Evolutionary conservation across 2,888 invertebrate species (phyloP), one percentile per base, ranked within the genome.

Genomic region (Tinea pellionella): DNA sequence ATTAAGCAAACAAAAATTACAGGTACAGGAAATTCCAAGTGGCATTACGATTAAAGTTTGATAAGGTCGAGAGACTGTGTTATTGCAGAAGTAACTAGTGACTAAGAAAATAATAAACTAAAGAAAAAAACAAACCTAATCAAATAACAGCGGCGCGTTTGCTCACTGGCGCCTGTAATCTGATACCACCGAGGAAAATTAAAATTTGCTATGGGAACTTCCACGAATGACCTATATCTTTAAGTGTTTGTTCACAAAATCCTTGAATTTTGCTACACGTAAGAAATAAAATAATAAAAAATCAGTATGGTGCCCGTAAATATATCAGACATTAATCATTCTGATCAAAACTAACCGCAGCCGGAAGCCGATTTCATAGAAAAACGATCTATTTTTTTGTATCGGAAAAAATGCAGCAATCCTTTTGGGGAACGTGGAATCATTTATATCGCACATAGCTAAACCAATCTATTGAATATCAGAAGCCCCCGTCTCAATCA

Each of bases 141-240:
- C 69, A 80, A 85, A 24, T 24, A 24, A 86, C 69, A 80, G 71
- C 73, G 47, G 16, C 47, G 37, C 75, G 83, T 86, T 83, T 84
- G 78, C 79, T 69, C 69, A 77, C 75, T 72, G 85, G 83, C 86
- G 86, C 83, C 83, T 77, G 86, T 75, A 82, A 86, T 69, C 64
- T 66, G 74, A 86, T 74, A 75, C 19, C 29, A 24, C 18, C 47
- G 43, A 30, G 47, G 43, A 59, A 47, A 47, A 59, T 13, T 19
- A 30, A 32, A 57, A 32, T 6, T n/a, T 57, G 30, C 29, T 57
- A 15, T 57, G 32, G 57, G 57, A 32, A 57, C 32, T 57, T 57
- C 57, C 13, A 57, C 57, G 32, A 57, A 57, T 57, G 57, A 32
- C 57, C 57, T 57, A 57, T 57, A 57, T 57, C 32, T 30, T 16